Evolutionary conservation across 1,140 invertebrate species (phyloP), one percentile per base, ranked within the genome.

Genomic region (Bombus cullumanus): DNA sequence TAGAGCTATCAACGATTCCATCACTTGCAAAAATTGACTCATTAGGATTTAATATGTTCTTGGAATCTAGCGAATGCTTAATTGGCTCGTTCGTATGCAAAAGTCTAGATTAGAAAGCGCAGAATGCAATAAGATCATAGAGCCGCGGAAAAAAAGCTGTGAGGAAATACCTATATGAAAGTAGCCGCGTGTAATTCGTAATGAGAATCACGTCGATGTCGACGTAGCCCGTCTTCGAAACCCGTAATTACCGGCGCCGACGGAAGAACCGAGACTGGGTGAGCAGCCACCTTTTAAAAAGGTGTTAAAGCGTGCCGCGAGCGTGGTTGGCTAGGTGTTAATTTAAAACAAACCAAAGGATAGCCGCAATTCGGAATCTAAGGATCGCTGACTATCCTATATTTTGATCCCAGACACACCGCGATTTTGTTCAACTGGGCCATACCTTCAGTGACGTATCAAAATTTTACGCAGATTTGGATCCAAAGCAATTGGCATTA

Each of bases 301-400:
- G 93, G 92, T 93, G 93, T 92, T 93, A 93, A 93, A 93, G 92
- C 89, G 90, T 92, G 92, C 93, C 92, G 90, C 90, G 86, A 85
- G 91, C 92, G 73, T 64, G 53, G 57, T 62, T 73, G 83, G 85
- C 80, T 92, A 93, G 92, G 92, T 91, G 92, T 93, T 93, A 93
- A 93, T 93, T 93, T 93, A 93, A 93, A 93, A 93, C 92, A 93
- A 93, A 93, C 92, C 90, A 84, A 74, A 83, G 87, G 87, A 90
- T 92, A 87, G 86, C 69, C 83, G 81, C 81, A 86, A 91, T 85
- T 89, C 85, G 78, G 84, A 66, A 75, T 86, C 57, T 39, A 59
- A 75, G 47, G 37, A 72, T 68, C 75, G 62, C 31, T 69, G 66
- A 69, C 64, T 76, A 83, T 69, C 66, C 72, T 81, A 10, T 80